Evolutionary conservation across 2,113 vertebrate species (phyloP).

Genomic region (Phrynocephalus versicolor): DNA sequence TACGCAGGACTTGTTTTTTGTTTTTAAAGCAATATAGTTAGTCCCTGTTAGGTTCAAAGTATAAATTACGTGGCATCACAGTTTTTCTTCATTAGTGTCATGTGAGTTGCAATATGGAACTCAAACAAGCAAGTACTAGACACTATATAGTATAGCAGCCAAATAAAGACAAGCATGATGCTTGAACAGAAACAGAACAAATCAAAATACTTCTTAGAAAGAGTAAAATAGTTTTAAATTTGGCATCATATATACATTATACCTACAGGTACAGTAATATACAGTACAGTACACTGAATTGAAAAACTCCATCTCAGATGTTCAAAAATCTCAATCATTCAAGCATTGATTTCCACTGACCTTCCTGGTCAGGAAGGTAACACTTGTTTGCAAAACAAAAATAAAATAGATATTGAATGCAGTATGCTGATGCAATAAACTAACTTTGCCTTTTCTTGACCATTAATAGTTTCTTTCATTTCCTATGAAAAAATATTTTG

Average conservation of each 20-base stretch:
- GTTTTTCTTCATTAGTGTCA: constrained; percentile 64
- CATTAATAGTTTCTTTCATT: constrained; percentile 25
- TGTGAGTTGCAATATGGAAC: constrained; percentile 68
- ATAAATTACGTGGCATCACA: constrained; percentile 75
- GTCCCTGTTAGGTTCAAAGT: constrained; percentile 60
- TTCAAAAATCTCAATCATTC: constrained; percentile 70
- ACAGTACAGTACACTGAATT: constrained; percentile 59
- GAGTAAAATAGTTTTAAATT: constrained; percentile 62
- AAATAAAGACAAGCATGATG: constrained; percentile 58
- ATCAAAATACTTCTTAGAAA: constrained; percentile 43
- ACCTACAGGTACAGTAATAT: constrained; percentile 71
- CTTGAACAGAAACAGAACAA: constrained; percentile 51
- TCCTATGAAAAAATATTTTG: constrained; percentile 41
- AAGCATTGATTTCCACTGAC: constrained; percentile 47
- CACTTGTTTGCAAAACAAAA: constrained; percentile 9
- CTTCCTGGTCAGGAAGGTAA: constrained; percentile 51
- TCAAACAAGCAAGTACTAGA: constrained; percentile 57
- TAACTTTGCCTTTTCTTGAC: constrained; percentile 3
- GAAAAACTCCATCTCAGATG: constrained; percentile 64
- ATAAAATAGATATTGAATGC: constrained; percentile 6
- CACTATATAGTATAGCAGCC: constrained; percentile 62
- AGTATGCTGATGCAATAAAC: constrained; percentile 25
- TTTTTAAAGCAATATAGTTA: constrained; percentile 29
- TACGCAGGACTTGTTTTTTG: constrained; percentile 49
- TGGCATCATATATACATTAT: constrained; percentile 67